These are phyloP conservation scores for Acronicta alni DNA, from an alignment of 2,888 invertebrate species.

Conservation along the genomic window DNA sequence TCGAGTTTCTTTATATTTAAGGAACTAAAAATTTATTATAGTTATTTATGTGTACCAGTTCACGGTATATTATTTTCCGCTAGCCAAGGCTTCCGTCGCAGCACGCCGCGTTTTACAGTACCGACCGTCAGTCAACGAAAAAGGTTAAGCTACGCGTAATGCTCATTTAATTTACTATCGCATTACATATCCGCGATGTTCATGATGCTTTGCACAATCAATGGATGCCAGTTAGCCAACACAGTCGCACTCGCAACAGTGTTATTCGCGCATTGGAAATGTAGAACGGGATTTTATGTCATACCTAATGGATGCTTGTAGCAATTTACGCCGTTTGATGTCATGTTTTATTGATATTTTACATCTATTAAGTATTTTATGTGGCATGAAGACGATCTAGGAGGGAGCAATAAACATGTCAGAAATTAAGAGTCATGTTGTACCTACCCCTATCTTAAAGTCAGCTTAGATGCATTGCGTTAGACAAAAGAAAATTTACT, in stretches of 20 bases:
- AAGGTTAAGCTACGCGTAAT: conserved; percentile 44
- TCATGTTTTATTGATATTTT: conserved; percentile 48
- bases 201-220: conserved; percentile 56
- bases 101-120: conserved; percentile 21
- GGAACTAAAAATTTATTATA: conserved; percentile 27
- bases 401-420: conserved; percentile 9
- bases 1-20: conserved; percentile 3
- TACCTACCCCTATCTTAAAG: too few species aligned
- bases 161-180: conserved; percentile 51
- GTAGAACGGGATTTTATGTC: conserved; percentile 62
- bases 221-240: conserved; percentile 51
- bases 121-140: conserved; percentile 36
- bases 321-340: conserved; percentile 41
- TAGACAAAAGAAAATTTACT: too few species aligned
- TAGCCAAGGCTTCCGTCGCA: conserved; percentile 40
- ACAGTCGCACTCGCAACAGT: conserved; percentile 42
- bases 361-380: conserved; percentile 16
- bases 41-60: conserved; percentile 31
- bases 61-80: conserved; percentile 43
- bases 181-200: conserved; percentile 54
- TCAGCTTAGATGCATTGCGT: too few species aligned
- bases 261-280: conserved; percentile 49
- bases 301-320: conserved; percentile 37
- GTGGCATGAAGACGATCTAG: conserved; percentile 6
- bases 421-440: conserved; percentile 1